A percentile compares a stretch with the other conserved stretches of the same genome.
Conservation (phyloP, 2,797 vertebrate genomes). For the Philypnodon macrostomus region DNA sequence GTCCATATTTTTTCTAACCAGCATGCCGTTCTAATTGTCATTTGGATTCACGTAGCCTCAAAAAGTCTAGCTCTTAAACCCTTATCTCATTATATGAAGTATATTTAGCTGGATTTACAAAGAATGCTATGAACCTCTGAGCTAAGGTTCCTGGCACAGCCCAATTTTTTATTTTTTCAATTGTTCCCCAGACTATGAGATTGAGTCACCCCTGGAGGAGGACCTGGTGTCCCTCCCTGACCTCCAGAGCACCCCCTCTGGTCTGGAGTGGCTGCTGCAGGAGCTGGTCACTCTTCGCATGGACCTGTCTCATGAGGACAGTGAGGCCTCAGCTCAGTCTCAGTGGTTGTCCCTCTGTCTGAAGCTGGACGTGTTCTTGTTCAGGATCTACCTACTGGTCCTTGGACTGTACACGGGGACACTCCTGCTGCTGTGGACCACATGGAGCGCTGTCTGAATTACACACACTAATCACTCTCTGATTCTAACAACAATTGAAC, state of each 20-base stretch:
- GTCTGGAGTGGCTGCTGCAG: slow-evolving; percentile 75
- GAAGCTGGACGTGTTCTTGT: slow-evolving; percentile 80
- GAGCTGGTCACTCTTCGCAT: slow-evolving; percentile 76
- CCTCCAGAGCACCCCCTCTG: slow-evolving; percentile 45
- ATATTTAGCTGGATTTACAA: no score
- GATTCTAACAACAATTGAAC: no score
- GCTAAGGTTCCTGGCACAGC: no score
- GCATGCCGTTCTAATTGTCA: no score
- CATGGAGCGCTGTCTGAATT: slow-evolving; percentile 77
- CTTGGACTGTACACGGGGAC: slow-evolving; percentile 75
- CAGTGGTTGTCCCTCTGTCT: slow-evolving; percentile 80
- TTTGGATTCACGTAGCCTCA: no score
- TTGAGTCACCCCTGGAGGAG: slow-evolving; percentile 65
- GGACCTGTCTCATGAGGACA: slow-evolving; percentile 72
- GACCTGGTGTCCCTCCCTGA: slow-evolving; percentile 70
- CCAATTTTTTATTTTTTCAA: background rate
- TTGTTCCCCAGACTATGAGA: slow-evolving; percentile 61
- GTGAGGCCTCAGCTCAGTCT: slow-evolving; percentile 52
- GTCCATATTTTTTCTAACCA: no score
- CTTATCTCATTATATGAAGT: no score
- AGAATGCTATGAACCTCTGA: no score
- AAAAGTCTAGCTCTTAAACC: no score
- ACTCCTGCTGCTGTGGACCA: slow-evolving; percentile 79
- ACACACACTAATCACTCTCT: background rate
- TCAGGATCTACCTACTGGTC: slow-evolving; percentile 78